Evolutionary conservation across 1,140 invertebrate species (phyloP).

Genomic region (Helicoverpa armigera): DNA sequence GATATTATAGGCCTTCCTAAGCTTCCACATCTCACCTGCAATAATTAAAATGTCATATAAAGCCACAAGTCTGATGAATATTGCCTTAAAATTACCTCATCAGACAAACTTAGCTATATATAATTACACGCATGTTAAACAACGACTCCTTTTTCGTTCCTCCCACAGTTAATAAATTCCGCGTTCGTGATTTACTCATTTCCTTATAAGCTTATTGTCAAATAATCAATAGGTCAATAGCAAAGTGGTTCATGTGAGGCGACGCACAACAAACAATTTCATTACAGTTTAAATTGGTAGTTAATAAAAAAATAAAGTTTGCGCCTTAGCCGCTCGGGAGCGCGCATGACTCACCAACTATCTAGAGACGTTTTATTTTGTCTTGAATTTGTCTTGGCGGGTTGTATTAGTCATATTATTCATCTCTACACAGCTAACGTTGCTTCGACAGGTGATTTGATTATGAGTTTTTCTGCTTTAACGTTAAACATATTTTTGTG

Average conservation of each 20-base stretch:
- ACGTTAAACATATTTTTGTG: constrained; percentile 10
- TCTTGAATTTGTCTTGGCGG: constrained; percentile 53
- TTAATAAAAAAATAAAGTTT: constrained; percentile 73
- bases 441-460: constrained; percentile 16
- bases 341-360: constrained; percentile 67
- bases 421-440: constrained; percentile 25
- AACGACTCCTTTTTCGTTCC: neutral
- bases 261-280: constrained; percentile 64
- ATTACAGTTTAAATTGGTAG: constrained; percentile 73
- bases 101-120: neutral
- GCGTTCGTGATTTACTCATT: constrained; percentile 7
- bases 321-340: constrained; percentile 51
- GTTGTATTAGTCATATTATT: constrained; percentile 58
- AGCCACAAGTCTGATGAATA: neutral
- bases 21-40: neutral
- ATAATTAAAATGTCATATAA: neutral
- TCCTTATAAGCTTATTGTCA: constrained; percentile 29
- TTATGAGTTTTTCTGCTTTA: constrained; percentile 12
- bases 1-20: too few relatives aligned
- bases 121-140: neutral
- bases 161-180: constrained; percentile 1
- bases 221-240: constrained; percentile 45
- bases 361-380: constrained; percentile 55
- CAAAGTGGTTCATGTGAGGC: constrained; percentile 33
- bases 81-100: neutral